Evolutionary conservation across 2,113 vertebrate genomes (phyloP), one percentile per base, ranked within the genome.

Genomic region (Vicugna pacos): DNA sequence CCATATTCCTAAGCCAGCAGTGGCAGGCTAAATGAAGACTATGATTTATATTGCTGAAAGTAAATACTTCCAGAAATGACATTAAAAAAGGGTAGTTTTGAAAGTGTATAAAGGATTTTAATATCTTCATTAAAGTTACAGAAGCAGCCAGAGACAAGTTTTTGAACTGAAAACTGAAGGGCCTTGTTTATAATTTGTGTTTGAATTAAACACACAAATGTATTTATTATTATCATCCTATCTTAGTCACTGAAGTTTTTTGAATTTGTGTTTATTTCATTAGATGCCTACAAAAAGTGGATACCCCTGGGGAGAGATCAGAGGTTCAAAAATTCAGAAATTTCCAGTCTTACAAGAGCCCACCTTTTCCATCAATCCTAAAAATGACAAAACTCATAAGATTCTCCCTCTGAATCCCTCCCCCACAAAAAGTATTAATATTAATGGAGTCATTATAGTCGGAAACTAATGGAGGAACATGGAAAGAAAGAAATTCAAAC

Each of bases 41-140:
- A 52, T 97, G 95, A 95, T 98, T 98, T 97, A 98, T 98, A 97
- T 96, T 92, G 92, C 72, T 98, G 88, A 98, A 97, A 94, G 90
- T 95, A 88, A 89, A 77, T 96, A 85, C 72, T 96, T 98, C 82
- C 84, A 93, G 56, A 91, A 98, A 95, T 97, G 73, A 94, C 93
- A 85, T 94, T 97, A 91, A 97, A 81, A 81, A 94, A 80, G 94
- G 85, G 64, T 82, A 95, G 28, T 95, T 98, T 97, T 97, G 56
- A 56, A 98, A 35, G 19, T 77, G 38, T 97, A 76, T 76, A 58
- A 95, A 84, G 20, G 70, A 83, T 84, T 98, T 98, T 96, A 96
- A 38, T 70, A 96, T 77, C 64, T 64, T 89, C n/a, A 95, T 97
- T 97, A 98, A 98, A 93, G 54, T 88, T 76, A 81, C 42, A 85